Base-by-base conservation (phyloP, 1,140 invertebrate species). In the Prorops nasuta region DNA sequence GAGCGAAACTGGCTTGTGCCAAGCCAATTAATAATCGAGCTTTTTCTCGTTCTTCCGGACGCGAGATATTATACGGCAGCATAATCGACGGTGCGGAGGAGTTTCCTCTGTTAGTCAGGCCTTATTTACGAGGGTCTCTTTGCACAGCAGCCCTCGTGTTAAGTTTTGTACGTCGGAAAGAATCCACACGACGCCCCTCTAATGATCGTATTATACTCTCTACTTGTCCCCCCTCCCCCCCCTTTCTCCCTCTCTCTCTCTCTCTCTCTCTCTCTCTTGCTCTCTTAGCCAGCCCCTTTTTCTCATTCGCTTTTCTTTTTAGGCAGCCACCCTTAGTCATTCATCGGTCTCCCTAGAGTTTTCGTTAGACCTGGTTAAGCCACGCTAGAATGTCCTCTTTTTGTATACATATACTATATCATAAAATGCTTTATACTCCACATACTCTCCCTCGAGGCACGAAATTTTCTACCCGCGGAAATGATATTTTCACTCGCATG, bases 171-270 rank as follows among this genome's bases (percentile, higher is more conserved):
- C 37, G 38, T 42, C 42, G 54, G 45, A 10, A 58, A 62, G 49
- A 61, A 58, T 54, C 32, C 39, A 31, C 34, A 36, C 42, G 54
- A 58, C 60, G 60, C 52, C 51, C 53, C 51, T 36, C 51, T 65
- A 65, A 65, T 64, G 58, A 65, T 53, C 50, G 56, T 54, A 59
- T 66, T 66, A 66, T 60, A 38, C 54, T 64, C 57, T 24, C 28
- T 40, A 35, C 45, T 10, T 24, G 12, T 20, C 22, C 15, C n/a
- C 8, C 3, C 9, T 24, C 6, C 31, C 38, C 34, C 31, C 9
- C 35, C 12, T 35, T 8, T 31, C 9, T 41, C 9, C 2, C 2
- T 31, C 17, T 32, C 38, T 18, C 1, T 16, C 22, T 14, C 12
- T n/a, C 14, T 39, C 7, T 21, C 14, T 24, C 6, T 28, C 14